phyloP scores from a whole-genome alignment of 2,797 vertebrate species.

The Scyliorhinus canicula region DNA sequence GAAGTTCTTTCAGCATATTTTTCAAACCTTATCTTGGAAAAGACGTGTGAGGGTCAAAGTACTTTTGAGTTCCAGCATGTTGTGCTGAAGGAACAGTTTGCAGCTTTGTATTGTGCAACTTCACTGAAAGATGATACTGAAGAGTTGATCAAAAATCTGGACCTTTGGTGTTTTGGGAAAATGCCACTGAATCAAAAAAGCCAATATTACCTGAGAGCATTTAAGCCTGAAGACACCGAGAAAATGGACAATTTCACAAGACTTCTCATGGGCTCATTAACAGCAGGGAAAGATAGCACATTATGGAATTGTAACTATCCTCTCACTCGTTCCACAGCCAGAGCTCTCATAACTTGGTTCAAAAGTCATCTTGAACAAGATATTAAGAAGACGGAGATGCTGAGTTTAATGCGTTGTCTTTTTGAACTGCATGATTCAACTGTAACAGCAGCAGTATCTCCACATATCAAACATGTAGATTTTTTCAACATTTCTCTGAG shows the following conservation, averaged over 20 bases:
- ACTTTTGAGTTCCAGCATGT: slow-evolving; percentile 28
- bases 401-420: slow-evolving; percentile 39
- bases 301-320: not conserved
- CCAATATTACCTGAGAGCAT: slow-evolving; percentile 1
- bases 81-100: slow-evolving; percentile 38
- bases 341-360: slow-evolving; percentile 22
- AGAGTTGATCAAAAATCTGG: slow-evolving; percentile 23
- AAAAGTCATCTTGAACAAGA: not conserved
- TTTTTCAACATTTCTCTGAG: slow-evolving; percentile 38
- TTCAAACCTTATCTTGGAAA: slow-evolving; percentile 31
- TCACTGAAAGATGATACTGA: not conserved
- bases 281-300: slow-evolving; percentile 9
- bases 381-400: not conserved
- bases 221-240: not conserved
- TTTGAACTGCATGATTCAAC: slow-evolving; percentile 39
- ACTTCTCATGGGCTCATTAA: slow-evolving; percentile 40
- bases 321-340: not conserved
- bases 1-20: slow-evolving; percentile 24
- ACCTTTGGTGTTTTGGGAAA: slow-evolving; percentile 37
- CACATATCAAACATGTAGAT: not conserved
- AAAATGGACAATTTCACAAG: slow-evolving; percentile 36
- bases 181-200: not conserved
- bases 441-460: slow-evolving; percentile 9
- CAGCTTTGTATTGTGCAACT: slow-evolving; percentile 38
- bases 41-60: not conserved